Conservation (phyloP, 1,140 invertebrate species). For the Yoshiicerus persimilis region DNA sequence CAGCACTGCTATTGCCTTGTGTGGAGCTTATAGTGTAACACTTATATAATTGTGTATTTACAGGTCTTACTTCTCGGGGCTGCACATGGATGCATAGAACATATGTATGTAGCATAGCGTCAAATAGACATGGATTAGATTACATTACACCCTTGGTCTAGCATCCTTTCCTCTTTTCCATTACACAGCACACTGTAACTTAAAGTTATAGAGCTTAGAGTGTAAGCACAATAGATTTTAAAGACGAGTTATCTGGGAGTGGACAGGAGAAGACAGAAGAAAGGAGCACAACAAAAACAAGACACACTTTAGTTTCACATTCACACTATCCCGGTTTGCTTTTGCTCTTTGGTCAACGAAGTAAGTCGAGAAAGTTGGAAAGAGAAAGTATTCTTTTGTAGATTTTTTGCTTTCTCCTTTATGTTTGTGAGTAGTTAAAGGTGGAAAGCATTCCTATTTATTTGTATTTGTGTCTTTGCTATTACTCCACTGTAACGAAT, state of each 20-base stretch:
- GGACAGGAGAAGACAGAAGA: not conserved
- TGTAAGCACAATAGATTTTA: not conserved
- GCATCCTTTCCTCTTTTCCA: not conserved
- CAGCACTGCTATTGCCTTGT: not conserved
- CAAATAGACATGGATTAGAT: not conserved
- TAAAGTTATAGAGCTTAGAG: not conserved
- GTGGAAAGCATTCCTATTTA: not conserved
- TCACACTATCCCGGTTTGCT: not conserved
- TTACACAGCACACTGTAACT: not conserved
- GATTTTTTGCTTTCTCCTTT: not conserved
- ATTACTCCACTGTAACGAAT: not conserved
- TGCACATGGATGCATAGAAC: not conserved
- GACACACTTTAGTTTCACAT: not conserved
- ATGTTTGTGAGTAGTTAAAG: not conserved
- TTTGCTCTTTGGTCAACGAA: not conserved
- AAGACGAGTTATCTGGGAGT: not conserved
- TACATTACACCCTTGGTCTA: not conserved
- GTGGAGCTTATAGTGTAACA: not conserved
- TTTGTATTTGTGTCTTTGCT: not conserved
- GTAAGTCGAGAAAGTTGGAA: not conserved
- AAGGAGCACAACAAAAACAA: not conserved
- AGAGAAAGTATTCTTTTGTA: not conserved
- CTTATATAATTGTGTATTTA: not conserved
- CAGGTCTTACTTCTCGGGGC: not conserved
- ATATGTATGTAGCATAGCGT: not conserved